These are phyloP conservation scores for Drosophila meridionalis DNA, from an alignment of 2,888 invertebrate species.

Conservation along the genomic window DNA sequence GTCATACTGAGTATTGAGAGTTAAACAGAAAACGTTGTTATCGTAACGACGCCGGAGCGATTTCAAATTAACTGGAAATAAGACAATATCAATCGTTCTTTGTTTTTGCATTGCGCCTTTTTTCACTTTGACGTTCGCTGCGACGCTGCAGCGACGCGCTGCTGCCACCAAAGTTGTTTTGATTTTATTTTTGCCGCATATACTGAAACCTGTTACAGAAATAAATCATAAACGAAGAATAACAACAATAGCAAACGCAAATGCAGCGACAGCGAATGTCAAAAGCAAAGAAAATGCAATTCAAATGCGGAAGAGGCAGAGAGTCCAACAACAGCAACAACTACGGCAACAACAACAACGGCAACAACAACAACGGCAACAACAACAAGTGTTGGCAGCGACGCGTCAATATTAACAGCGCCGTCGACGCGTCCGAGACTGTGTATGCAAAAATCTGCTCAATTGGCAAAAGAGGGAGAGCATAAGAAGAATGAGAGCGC, in stretches of 20 bases:
- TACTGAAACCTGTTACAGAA: slow-evolving; percentile 67
- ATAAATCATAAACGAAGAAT: slow-evolving; percentile 53
- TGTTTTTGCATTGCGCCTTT: slow-evolving; percentile 6
- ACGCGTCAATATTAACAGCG: slow-evolving; percentile 48
- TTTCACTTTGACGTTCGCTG: slow-evolving; percentile 5
- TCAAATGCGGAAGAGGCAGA: slow-evolving; percentile 50
- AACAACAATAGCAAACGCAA: slow-evolving; percentile 23
- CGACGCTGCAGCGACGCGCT: neutral
- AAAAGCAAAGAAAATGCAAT: slow-evolving; percentile 40
- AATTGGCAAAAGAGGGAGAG: slow-evolving; percentile 4
- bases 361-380: slow-evolving; percentile 49
- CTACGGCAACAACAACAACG: slow-evolving; percentile 51
- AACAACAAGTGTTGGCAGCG: slow-evolving; percentile 59
- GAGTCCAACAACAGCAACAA: slow-evolving; percentile 21
- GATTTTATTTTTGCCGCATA: slow-evolving; percentile 29
- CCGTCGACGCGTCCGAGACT: neutral
- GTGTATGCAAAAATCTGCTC: slow-evolving; percentile 3
- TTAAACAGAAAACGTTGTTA: slow-evolving; percentile 43
- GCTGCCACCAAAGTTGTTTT: slow-evolving; percentile 33
- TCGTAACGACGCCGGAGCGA: slow-evolving; percentile 27
- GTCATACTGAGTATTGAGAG: slow-evolving; percentile 29
- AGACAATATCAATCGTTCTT: slow-evolving; percentile 23
- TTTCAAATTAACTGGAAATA: slow-evolving; percentile 53
- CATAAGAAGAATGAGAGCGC: neutral
- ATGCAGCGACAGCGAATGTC: slow-evolving; percentile 34